Conservation (phyloP, 1,140 invertebrate species). For the Temnothorax curvispinosus region DNA sequence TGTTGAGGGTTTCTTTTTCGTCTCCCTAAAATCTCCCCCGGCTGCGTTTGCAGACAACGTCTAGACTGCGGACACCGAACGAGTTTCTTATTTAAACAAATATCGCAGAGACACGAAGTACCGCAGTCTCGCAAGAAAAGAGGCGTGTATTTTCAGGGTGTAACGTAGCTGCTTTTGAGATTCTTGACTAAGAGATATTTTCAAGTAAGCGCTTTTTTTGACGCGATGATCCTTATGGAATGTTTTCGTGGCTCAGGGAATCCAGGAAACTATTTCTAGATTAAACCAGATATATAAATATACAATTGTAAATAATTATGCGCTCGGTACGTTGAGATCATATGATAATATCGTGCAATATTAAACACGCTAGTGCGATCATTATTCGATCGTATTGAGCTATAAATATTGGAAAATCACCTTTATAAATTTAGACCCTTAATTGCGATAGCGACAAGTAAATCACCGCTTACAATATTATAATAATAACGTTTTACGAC, state of each 20-base stretch:
- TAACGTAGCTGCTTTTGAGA: not conserved
- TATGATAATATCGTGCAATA: conserved; percentile 24
- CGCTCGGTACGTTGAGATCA: conserved; percentile 3
- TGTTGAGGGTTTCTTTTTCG: not conserved
- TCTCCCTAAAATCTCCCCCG: not conserved
- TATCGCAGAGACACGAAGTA: not conserved
- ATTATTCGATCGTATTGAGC: conserved; percentile 1
- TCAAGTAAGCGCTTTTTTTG: not conserved
- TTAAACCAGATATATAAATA: conserved; percentile 11
- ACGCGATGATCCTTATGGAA: not conserved
- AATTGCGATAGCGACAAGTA: conserved; percentile 29
- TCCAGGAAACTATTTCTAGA: not conserved
- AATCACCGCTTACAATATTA: conserved; percentile 56
- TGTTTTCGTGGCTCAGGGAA: not conserved
- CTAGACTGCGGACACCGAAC: not conserved
- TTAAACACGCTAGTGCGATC: conserved; percentile 26
- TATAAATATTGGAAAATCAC: conserved; percentile 6
- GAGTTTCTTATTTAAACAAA: conserved; percentile 36
- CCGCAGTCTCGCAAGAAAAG: not conserved
- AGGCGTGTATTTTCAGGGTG: not conserved
- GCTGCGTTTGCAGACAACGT: conserved; percentile 15
- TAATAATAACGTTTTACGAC: conserved; percentile 52
- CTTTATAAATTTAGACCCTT: conserved; percentile 39
- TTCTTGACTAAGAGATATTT: conserved; percentile 9
- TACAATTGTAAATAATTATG: conserved; percentile 28